Evolutionary conservation across 23 tunicate genomes (phyloP).

Genomic region (Halocynthia aurantium): DNA sequence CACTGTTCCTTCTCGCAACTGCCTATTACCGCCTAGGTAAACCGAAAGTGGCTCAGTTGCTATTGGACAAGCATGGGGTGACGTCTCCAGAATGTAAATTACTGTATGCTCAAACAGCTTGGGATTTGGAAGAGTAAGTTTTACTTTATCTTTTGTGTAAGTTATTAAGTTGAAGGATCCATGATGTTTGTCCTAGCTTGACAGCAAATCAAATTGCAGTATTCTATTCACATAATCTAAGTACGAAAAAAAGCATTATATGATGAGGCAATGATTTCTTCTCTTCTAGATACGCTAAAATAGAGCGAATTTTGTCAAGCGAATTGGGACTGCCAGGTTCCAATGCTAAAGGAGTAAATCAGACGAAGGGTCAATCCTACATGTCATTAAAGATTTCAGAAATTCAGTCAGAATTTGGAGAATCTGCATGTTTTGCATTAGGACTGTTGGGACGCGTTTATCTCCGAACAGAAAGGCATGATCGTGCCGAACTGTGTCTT

Average conservation of each 20-base stretch:
- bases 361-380: conserved; percentile 7
- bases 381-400: conserved; percentile 21
- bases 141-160: background rate
- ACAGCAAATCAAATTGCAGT: background rate
- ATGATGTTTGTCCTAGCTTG: background rate
- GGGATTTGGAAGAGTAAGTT: conserved; percentile 67
- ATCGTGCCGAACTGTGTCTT: conserved; percentile 79
- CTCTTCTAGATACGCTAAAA: conserved; percentile 54
- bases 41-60: conserved; percentile 51
- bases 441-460: conserved; percentile 65
- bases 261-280: no score
- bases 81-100: conserved; percentile 63
- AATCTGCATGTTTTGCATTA: conserved; percentile 82
- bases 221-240: background rate
- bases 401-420: conserved; percentile 66
- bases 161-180: background rate
- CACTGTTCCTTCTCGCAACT: conserved; percentile 69
- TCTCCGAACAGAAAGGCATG: conserved; percentile 49
- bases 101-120: conserved; percentile 67
- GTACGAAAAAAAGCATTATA: no score
- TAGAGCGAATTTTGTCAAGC: conserved; percentile 45
- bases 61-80: conserved; percentile 64
- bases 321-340: conserved; percentile 2
- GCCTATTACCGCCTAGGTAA: conserved; percentile 72
- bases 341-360: background rate